These are phyloP conservation scores for Hyles euphorbiae DNA, from an alignment of 1,140 invertebrate genomes.

Conservation along the genomic window DNA sequence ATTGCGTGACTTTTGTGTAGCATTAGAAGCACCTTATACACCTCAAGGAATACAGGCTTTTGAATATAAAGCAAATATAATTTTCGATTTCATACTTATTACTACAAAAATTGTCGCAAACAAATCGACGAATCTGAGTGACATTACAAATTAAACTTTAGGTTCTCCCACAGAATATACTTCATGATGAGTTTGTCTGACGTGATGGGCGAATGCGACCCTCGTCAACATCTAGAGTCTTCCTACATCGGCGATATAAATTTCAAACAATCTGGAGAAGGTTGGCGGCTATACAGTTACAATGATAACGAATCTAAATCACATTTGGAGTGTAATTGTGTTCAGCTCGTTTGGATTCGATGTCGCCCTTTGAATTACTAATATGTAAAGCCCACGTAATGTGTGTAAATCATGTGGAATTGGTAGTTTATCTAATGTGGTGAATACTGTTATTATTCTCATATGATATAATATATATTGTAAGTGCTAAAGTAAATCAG, in stretches of 20 bases:
- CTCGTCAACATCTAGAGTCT: slow-evolving; percentile 29
- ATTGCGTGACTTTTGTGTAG: no score
- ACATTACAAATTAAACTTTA: slow-evolving; percentile 28
- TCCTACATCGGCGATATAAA: slow-evolving; percentile 29
- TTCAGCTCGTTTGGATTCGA: slow-evolving; percentile 12
- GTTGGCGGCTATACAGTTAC: slow-evolving; percentile 15
- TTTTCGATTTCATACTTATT: no score
- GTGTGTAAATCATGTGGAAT: no score
- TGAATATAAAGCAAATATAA: no score
- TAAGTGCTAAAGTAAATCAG: no score
- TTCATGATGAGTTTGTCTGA: slow-evolving; percentile 41
- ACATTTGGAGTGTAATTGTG: slow-evolving; percentile 16
- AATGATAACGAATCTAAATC: slow-evolving; percentile 16
- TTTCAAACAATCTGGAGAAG: slow-evolving; percentile 28
- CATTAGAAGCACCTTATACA: no score
- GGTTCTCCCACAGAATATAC: slow-evolving; percentile 38
- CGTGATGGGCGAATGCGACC: slow-evolving; percentile 25
- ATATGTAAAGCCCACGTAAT: no score
- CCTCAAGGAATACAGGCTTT: no score
- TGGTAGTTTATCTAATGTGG: no score
- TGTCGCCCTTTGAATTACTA: no score
- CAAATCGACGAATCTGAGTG: slow-evolving; percentile 2
- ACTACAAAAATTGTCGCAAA: neutral
- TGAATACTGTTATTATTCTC: no score
- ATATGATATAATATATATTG: no score